Base-by-base conservation (phyloP, 2,888 invertebrate genomes). In the Sturmia bella region DNA sequence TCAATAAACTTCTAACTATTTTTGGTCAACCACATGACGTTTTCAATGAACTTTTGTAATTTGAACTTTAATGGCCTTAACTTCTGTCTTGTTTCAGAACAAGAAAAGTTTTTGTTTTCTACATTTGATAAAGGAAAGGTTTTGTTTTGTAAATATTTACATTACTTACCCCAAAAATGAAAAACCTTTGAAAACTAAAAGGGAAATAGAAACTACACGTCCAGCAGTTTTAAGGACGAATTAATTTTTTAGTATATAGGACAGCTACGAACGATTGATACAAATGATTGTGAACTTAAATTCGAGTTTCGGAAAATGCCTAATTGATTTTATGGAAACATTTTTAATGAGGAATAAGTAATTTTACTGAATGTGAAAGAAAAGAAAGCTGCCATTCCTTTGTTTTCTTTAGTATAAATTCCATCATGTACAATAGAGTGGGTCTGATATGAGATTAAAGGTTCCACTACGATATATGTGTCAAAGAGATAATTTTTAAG, bases 1-100 rank as follows among this genome's bases (percentile, higher is more conserved):
- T 79, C 73, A 79, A 79, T 69, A 79, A 74, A 74, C 79, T 74
- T 59, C 9, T 13, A 19, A 15, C 21, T 32, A 19, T 15, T 61
- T 37, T 48, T 63, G 54, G 15, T 39, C 37, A 56, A 48, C 3
- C 45, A 48, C 68, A 41, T 37, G 27, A 56, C 27, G 57, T 64
- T 57, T 70, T 27, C 27, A 50, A 50, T 56, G 64, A 78, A 72
- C 70, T 63, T 75, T 70, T 43, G 15, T 54, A 45, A 32, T 37
- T 50, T 76, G 54, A 76, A 76, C 68, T 69, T 56, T 50, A 11
- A 5, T 70, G 56, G 48, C 64, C 54, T 63, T 66, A 27, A 21
- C 61, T 72, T 11, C 11, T 37, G 54, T 37, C 54, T n/a, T 19
- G 12, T 57, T 3, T 39, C 0, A 12, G 15, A 37, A 48, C 0